Evolutionary conservation across 2,888 invertebrate genomes (phyloP).

Genomic region (Blastobasis adustella): DNA sequence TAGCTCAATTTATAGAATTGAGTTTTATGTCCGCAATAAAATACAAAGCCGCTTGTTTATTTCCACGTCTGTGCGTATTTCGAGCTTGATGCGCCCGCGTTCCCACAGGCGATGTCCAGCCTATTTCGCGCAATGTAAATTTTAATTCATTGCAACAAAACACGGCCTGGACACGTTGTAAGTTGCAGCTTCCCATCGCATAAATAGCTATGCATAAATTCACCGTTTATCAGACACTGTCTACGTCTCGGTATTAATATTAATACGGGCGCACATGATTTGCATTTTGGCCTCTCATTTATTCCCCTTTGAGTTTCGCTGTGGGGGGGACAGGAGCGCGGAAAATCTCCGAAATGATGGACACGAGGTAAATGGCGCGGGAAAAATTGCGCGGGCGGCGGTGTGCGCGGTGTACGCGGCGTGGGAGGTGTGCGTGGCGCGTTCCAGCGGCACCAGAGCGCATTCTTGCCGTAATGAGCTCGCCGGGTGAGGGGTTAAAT

Average conservation of each 20-base stretch:
- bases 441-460: constrained; percentile 1
- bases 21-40: no score
- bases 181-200: constrained; percentile 1
- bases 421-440: constrained; percentile 17
- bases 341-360: constrained; percentile 60
- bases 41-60: no score
- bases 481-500: not conserved
- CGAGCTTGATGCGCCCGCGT: no score
- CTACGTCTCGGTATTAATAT: constrained; percentile 42
- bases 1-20: no score
- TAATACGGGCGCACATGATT: constrained; percentile 49
- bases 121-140: no score
- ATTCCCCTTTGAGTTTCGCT: constrained; percentile 27
- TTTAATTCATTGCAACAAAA: no score
- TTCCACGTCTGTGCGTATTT: no score
- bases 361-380: constrained; percentile 65
- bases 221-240: constrained; percentile 25
- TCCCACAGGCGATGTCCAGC: no score
- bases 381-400: constrained; percentile 39
- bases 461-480: constrained; percentile 3
- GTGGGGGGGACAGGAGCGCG: constrained; percentile 25
- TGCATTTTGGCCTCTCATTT: constrained; percentile 50
- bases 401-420: no score
- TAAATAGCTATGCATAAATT: constrained; percentile 33
- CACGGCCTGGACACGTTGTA: no score